Conservation (phyloP, 2,888 invertebrate genomes). For the Nephrotoma appendiculata region DNA sequence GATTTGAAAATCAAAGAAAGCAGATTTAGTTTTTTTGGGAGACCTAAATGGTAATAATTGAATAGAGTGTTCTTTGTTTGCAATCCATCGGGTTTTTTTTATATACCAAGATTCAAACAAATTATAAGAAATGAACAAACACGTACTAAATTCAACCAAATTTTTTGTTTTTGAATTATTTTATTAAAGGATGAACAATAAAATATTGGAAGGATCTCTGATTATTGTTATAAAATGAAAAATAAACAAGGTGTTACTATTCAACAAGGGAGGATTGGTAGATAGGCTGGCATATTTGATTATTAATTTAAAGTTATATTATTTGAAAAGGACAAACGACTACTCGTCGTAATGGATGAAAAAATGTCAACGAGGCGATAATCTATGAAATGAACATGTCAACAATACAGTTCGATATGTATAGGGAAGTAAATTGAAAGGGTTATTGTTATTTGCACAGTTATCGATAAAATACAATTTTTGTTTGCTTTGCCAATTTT, state of each 20-base stretch:
- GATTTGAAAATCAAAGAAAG: background rate
- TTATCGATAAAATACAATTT: background rate
- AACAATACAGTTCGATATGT: background rate
- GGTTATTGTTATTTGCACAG: background rate
- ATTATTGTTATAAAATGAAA: background rate
- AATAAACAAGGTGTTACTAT: background rate
- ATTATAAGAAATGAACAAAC: slow-evolving; percentile 4
- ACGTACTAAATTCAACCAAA: background rate
- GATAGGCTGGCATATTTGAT: background rate
- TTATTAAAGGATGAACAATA: background rate
- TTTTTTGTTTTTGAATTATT: background rate
- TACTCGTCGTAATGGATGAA: background rate
- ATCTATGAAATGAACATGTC: background rate
- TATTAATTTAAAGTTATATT: background rate
- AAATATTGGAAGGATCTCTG: background rate
- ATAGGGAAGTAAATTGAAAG: background rate
- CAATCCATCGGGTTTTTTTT: background rate
- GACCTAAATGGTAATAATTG: background rate
- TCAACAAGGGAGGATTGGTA: background rate
- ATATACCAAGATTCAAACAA: background rate
- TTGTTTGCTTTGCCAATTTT: background rate
- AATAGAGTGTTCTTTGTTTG: background rate
- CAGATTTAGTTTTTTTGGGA: background rate
- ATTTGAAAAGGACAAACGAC: background rate
- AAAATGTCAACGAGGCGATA: background rate